These are phyloP conservation scores for Rhyacophila brunnea DNA, from an alignment of 1,140 invertebrate species.

Conservation along the genomic window DNA sequence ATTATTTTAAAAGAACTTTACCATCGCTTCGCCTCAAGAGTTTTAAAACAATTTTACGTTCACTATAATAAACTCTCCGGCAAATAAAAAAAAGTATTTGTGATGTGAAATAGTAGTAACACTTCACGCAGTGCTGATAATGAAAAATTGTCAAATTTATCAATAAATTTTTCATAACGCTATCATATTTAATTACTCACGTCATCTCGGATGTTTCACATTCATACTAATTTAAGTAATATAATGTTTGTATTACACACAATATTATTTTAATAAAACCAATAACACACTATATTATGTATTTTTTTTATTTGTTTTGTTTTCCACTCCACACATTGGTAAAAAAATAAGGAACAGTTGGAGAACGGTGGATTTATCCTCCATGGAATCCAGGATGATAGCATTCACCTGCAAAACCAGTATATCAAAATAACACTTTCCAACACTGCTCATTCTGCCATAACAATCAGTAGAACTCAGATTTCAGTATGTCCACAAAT, in stretches of 20 bases:
- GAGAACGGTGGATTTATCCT: no score
- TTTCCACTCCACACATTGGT: no score
- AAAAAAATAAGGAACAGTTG: no score
- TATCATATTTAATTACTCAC: neutral
- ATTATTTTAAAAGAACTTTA: no score
- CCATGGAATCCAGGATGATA: no score
- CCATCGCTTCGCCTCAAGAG: no score
- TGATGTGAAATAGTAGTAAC: neutral
- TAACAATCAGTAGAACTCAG: no score
- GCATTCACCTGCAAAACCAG: no score
- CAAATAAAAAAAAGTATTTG: neutral
- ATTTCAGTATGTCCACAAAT: no score
- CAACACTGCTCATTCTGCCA: no score
- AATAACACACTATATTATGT: neutral
- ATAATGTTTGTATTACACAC: neutral
- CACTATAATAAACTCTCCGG: neutral
- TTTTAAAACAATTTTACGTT: no score
- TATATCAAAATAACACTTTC: no score
- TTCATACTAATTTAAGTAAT: neutral
- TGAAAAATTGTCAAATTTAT: neutral
- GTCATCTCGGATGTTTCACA: neutral
- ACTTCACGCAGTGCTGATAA: neutral
- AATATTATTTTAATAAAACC: conserved; percentile 1
- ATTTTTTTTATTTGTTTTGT: neutral
- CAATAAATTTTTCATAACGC: neutral